Conservation (phyloP, 2,888 invertebrate species). For the Dinocampus coccinellae region DNA sequence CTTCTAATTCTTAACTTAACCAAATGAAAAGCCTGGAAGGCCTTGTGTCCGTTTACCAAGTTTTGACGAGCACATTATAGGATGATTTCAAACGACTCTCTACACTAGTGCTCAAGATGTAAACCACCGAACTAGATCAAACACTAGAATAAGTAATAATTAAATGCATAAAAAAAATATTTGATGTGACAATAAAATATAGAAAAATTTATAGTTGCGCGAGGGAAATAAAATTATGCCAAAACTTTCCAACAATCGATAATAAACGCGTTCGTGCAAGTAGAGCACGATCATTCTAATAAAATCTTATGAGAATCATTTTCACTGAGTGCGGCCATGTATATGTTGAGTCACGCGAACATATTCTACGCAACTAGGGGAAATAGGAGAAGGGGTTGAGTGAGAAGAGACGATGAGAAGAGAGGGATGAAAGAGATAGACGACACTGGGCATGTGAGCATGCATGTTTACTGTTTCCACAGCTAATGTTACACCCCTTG, state of each 20-base stretch:
- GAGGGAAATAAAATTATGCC: neutral
- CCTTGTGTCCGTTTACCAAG: neutral
- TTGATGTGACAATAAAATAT: neutral
- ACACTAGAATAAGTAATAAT: neutral
- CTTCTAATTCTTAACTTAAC: no score
- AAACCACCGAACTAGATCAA: neutral
- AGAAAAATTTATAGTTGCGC: neutral
- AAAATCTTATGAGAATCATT: slow-evolving; percentile 52
- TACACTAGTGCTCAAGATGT: neutral
- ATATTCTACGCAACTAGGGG: neutral
- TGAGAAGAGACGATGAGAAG: neutral
- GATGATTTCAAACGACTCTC: neutral
- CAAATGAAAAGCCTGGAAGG: neutral
- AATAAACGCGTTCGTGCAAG: neutral
- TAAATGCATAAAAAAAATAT: neutral
- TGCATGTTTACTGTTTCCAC: slow-evolving; percentile 56
- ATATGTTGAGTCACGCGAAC: slow-evolving; percentile 51
- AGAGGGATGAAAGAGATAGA: slow-evolving; percentile 10
- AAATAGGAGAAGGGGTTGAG: neutral
- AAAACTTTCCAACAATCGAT: neutral
- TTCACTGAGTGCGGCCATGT: slow-evolving; percentile 47
- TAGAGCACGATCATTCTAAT: slow-evolving; percentile 35
- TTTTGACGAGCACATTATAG: slow-evolving; percentile 8
- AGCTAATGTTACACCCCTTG: slow-evolving; percentile 56
- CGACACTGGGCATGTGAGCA: slow-evolving; percentile 50